Evolutionary conservation across 1,140 invertebrate species (phyloP).

Genomic region (Acromyrmex heyeri): DNA sequence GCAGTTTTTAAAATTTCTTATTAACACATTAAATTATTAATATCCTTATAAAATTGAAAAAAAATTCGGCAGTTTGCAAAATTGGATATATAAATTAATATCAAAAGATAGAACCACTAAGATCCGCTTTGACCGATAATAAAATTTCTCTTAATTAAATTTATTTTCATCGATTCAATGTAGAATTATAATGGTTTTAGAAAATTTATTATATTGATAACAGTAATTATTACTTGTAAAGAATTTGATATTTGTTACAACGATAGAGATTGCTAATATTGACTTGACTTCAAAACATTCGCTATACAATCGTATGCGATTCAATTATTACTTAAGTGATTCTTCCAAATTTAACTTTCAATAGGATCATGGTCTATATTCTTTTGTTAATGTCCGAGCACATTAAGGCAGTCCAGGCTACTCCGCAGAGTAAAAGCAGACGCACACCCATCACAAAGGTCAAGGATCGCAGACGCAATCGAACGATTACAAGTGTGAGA

Average conservation of each 20-base stretch:
- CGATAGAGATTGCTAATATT: neutral
- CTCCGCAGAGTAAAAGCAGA: neutral
- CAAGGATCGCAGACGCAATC: conserved; percentile 27
- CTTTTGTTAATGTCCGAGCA: conserved; percentile 6
- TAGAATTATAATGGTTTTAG: too few species aligned
- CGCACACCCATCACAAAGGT: neutral
- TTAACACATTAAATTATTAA: too few species aligned
- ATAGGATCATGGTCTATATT: conserved; percentile 31
- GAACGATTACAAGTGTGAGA: neutral
- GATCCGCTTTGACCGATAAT: too few species aligned
- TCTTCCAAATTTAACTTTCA: conserved; percentile 19
- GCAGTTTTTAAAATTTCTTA: too few species aligned
- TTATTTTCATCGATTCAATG: too few species aligned
- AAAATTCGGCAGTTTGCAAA: too few species aligned
- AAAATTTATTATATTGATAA: neutral
- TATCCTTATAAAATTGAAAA: too few species aligned
- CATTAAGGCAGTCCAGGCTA: neutral
- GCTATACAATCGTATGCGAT: neutral
- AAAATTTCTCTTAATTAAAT: too few species aligned
- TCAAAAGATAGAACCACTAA: too few species aligned
- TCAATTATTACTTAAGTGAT: conserved; percentile 29
- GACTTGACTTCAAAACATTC: neutral
- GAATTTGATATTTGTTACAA: neutral
- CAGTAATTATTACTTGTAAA: neutral
- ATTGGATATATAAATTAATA: too few species aligned